Evolutionary conservation across 2,888 invertebrate genomes (phyloP).

Genomic region (Aphodius granarius): DNA sequence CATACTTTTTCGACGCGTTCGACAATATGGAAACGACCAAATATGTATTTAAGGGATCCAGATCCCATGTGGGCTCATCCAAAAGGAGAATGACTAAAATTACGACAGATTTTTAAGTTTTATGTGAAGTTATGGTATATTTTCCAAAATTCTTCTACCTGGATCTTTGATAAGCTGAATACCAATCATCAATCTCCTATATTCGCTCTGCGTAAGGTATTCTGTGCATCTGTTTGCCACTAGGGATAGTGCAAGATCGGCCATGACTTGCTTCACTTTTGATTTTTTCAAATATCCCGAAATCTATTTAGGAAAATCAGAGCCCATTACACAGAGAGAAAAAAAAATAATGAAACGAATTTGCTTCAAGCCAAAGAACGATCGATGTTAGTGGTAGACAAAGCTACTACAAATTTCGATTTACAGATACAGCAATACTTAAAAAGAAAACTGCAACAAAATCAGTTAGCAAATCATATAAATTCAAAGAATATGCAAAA

Average conservation of each 20-base stretch:
- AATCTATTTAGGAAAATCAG: slow-evolving; percentile 55
- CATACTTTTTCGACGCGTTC: slow-evolving; percentile 86
- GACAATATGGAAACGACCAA: slow-evolving; percentile 92
- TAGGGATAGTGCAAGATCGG: slow-evolving; percentile 90
- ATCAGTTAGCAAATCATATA: no score
- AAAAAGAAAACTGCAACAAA: no score
- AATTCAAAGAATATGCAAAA: no score
- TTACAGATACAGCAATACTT: background rate
- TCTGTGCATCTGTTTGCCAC: slow-evolving; percentile 83
- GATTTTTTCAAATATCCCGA: slow-evolving; percentile 77
- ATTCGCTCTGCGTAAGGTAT: slow-evolving; percentile 85
- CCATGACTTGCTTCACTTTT: slow-evolving; percentile 89
- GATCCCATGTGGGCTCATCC: slow-evolving; percentile 93
- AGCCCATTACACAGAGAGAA: background rate
- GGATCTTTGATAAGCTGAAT: slow-evolving; percentile 93
- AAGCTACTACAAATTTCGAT: background rate
- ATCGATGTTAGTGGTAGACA: no score
- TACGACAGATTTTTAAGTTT: background rate
- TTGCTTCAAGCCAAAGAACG: no score
- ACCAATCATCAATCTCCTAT: slow-evolving; percentile 86
- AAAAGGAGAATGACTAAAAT: slow-evolving; percentile 76
- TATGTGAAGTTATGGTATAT: background rate
- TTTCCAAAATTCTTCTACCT: slow-evolving; percentile 61
- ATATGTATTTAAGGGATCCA: slow-evolving; percentile 94
- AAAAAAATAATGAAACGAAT: no score